A percentile compares a stretch with the other conserved stretches of the same genome.
Evolutionary conservation across 2,888 invertebrate species (phyloP).

Genomic region (Baronia brevicornis): DNA sequence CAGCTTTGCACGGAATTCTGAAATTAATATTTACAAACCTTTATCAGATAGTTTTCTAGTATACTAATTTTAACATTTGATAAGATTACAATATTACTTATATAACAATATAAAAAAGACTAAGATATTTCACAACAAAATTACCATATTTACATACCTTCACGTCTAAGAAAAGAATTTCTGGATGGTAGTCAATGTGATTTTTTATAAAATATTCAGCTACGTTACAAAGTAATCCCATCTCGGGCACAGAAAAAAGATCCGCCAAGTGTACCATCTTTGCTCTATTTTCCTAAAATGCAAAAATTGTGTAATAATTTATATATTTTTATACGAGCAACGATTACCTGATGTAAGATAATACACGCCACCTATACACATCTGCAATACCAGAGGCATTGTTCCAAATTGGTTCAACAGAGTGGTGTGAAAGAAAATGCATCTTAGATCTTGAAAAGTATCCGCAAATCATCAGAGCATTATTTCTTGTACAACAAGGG

Average conservation of each 20-base stretch:
- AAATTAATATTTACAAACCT: constrained; percentile 26
- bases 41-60: constrained; percentile 10
- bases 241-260: constrained; percentile 97
- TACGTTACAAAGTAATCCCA: constrained; percentile 94
- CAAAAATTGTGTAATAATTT: no score
- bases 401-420: no score
- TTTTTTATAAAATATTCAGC: constrained; percentile 93
- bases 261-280: constrained; percentile 97
- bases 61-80: not conserved
- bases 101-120: not conserved
- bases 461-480: no score
- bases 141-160: constrained; percentile 74
- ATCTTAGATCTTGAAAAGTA: no score
- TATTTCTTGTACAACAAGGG: no score
- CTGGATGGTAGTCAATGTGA: constrained; percentile 95
- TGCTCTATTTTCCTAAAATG: constrained; percentile 71
- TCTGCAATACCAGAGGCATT: no score
- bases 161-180: constrained; percentile 95
- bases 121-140: not conserved
- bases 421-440: no score
- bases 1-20: constrained; percentile 92
- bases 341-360: no score
- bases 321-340: no score
- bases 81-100: not conserved
- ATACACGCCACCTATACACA: no score